These are phyloP conservation scores for Criorhina ranunculi DNA, from an alignment of 2,888 invertebrate genomes.

Conservation along the genomic window DNA sequence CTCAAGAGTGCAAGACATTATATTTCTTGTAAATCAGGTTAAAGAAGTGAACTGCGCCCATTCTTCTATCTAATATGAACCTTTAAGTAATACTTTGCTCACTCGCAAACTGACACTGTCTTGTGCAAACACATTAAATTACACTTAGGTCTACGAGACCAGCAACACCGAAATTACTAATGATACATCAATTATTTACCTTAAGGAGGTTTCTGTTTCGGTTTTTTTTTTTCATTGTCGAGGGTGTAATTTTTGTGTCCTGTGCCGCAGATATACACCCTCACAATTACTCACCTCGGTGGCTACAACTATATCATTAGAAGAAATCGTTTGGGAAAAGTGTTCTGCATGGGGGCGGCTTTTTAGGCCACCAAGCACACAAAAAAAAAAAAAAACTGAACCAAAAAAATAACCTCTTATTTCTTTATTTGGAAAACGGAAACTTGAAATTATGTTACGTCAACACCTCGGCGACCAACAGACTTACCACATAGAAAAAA, in stretches of 20 bases:
- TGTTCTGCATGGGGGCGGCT: conserved; percentile 31
- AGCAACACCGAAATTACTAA: conserved; percentile 70
- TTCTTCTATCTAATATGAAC: conserved; percentile 10
- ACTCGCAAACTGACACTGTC: conserved; percentile 58
- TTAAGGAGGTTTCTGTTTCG: conserved; percentile 71
- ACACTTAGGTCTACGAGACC: conserved; percentile 68
- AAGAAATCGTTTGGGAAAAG: conserved; percentile 70
- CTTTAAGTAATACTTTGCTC: conserved; percentile 62
- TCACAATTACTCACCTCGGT: conserved; percentile 72
- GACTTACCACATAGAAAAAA: conserved; percentile 51
- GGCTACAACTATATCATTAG: conserved; percentile 75
- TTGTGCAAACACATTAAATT: conserved; percentile 76
- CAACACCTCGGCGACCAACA: conserved; percentile 69
- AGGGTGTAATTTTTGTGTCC: conserved; percentile 72
- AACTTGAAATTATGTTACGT: conserved; percentile 75
- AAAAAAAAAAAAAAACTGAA: neutral
- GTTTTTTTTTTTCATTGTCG: conserved; percentile 26
- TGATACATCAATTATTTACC: conserved; percentile 76
- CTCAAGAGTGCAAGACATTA: neutral
- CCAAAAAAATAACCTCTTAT: conserved; percentile 13
- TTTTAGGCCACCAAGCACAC: conserved; percentile 40
- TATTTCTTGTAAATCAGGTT: conserved; percentile 8
- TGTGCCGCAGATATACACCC: conserved; percentile 72
- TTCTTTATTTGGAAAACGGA: conserved; percentile 56
- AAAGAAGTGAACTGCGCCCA: neutral